phyloP scores from a whole-genome alignment of 1,140 invertebrate species.

The Belonocnema kinseyi region DNA sequence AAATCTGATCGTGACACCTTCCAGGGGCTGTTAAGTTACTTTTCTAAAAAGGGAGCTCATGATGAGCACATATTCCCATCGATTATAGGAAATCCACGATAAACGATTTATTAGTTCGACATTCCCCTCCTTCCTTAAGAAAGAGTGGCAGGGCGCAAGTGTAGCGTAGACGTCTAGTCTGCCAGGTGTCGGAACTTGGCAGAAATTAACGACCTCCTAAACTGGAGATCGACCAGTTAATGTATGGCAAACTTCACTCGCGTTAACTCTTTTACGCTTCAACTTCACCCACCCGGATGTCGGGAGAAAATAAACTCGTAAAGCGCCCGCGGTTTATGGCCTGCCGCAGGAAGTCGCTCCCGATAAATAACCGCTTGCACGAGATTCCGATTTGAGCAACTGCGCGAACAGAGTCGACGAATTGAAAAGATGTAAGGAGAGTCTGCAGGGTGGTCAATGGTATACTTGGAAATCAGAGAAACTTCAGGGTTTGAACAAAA shows the following conservation, averaged over 20 bases:
- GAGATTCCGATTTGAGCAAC: background rate
- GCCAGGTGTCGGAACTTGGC: background rate
- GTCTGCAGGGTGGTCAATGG: background rate
- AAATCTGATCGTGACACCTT: background rate
- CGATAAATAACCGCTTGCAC: constrained; percentile 37
- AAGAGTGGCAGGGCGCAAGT: constrained; percentile 15
- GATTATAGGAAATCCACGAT: constrained; percentile 26
- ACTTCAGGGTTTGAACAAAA: too few relatives aligned
- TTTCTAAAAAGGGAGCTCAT: background rate
- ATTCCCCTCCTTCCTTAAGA: background rate
- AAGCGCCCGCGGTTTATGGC: constrained; percentile 34
- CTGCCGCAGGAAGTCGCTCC: background rate
- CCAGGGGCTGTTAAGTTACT: background rate
- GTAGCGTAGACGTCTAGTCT: constrained; percentile 24
- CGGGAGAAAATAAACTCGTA: constrained; percentile 42
- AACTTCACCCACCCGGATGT: background rate
- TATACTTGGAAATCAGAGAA: too few relatives aligned
- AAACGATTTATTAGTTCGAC: constrained; percentile 28
- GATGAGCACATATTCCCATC: background rate
- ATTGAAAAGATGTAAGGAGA: background rate
- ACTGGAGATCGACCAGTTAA: constrained; percentile 43
- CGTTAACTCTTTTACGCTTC: constrained; percentile 11
- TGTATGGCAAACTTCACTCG: constrained; percentile 11
- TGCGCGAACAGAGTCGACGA: background rate
- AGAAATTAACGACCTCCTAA: constrained; percentile 54